Conservation (phyloP, 2,888 invertebrate species). For the Tipula unca region DNA sequence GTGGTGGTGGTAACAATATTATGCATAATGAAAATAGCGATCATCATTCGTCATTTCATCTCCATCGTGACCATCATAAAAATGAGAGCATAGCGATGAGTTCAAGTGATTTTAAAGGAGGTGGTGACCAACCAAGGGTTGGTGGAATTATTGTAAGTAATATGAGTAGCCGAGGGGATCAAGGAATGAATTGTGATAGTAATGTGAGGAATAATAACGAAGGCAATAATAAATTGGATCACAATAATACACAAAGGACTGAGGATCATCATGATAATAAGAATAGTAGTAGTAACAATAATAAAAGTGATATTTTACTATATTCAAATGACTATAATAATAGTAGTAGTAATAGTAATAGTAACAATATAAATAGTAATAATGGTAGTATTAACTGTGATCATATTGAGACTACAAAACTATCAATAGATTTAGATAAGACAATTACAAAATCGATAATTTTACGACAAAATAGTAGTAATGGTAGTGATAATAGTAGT, state of each 20-base stretch:
- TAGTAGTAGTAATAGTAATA: constrained; percentile 4
- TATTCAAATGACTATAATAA: constrained; percentile 15
- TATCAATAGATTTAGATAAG: constrained; percentile 18
- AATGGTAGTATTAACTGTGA: constrained; percentile 16
- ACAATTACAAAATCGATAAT: constrained; percentile 16
- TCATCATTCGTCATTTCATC: neutral
- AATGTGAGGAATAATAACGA: neutral
- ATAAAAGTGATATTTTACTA: constrained; percentile 17
- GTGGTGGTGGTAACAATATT: neutral
- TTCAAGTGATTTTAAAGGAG: constrained; percentile 14
- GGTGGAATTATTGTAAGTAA: neutral
- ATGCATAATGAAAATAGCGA: neutral
- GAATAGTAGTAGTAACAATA: constrained; percentile 15
- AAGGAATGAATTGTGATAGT: neutral
- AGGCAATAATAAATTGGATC: neutral
- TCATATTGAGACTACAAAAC: constrained; percentile 1
- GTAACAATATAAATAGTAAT: constrained; percentile 17
- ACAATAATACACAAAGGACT: neutral
- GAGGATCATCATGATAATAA: constrained; percentile 17
- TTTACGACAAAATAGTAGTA: constrained; percentile 9
- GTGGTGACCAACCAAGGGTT: neutral
- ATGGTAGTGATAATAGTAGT: neutral
- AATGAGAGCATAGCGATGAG: neutral
- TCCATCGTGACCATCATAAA: neutral
- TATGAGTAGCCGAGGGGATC: neutral